phyloP scores from a whole-genome alignment of 2,888 invertebrate genomes.

The Hetaerina titia region DNA sequence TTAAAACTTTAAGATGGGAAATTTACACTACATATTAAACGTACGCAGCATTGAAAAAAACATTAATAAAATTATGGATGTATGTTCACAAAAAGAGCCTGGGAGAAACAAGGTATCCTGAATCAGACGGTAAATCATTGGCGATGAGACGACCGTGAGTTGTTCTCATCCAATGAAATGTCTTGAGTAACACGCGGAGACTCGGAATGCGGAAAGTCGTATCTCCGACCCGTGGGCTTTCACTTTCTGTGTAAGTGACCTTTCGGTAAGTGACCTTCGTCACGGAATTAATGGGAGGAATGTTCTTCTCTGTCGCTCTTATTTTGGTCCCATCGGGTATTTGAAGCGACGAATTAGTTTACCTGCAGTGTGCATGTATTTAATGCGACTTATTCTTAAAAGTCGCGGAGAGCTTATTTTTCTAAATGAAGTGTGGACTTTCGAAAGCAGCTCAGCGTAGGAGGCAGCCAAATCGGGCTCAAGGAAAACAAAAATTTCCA shows the following conservation, averaged over 20 bases:
- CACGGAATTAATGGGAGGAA: not conserved
- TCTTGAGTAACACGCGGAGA: not conserved
- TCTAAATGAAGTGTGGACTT: no score
- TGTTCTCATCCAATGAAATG: not conserved
- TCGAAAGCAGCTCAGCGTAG: no score
- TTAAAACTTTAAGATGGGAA: no score
- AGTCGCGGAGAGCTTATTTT: no score
- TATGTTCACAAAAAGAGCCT: no score
- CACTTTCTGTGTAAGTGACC: not conserved
- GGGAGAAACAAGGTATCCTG: not conserved
- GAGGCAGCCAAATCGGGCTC: no score
- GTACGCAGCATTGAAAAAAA: no score
- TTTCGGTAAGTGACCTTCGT: not conserved
- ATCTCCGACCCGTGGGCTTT: not conserved
- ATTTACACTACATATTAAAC: no score
- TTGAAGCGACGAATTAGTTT: not conserved
- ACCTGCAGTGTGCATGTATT: no score
- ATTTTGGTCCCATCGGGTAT: not conserved
- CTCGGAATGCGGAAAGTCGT: not conserved
- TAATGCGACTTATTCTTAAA: no score
- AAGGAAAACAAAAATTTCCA: no score
- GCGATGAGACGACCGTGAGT: not conserved
- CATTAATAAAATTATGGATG: no score
- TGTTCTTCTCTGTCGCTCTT: not conserved
- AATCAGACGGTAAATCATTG: not conserved